phyloP scores from a whole-genome alignment of 2,113 vertebrate species.

The Nansenia antarctica region DNA sequence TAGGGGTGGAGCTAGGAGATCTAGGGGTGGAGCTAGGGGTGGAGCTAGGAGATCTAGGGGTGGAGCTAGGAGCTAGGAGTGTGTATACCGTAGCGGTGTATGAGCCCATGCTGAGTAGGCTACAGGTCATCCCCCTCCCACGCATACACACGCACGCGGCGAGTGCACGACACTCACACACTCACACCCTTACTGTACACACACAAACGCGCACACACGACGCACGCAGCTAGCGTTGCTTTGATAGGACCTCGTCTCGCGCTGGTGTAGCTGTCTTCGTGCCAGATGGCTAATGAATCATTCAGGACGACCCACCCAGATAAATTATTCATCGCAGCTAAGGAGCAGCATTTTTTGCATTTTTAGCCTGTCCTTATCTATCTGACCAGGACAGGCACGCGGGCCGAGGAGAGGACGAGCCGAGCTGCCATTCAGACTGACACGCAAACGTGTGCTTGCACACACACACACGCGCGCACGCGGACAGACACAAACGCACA shows the following conservation, averaged over 20 bases:
- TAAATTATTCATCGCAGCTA: conserved; percentile 67
- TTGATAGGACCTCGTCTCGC: conserved; percentile 34
- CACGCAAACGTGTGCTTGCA: too few relatives aligned
- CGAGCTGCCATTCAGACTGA: conserved; percentile 8
- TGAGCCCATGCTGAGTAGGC: neutral
- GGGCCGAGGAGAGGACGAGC: conserved; percentile 7
- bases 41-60: neutral
- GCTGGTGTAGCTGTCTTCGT: conserved; percentile 52
- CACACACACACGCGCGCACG: too few relatives aligned
- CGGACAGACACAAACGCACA: neutral
- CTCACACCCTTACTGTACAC: neutral
- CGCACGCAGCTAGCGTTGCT: conserved; percentile 1
- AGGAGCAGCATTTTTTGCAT: conserved; percentile 62
- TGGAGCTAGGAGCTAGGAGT: neutral
- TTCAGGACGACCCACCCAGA: conserved; percentile 60
- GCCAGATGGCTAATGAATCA: conserved; percentile 73
- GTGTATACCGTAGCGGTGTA: neutral
- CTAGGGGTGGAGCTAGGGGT: too few relatives aligned
- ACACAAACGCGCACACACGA: neutral
- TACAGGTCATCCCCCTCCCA: neutral
- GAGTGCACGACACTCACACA: neutral
- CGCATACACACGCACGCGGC: too few relatives aligned
- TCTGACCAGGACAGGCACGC: conserved; percentile 27
- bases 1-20: too few relatives aligned
- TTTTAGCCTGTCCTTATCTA: conserved; percentile 56